Evolutionary conservation across 2,888 invertebrate genomes (phyloP), one percentile per base, ranked within the genome.

Genomic region (Rhodophaea formosa): DNA sequence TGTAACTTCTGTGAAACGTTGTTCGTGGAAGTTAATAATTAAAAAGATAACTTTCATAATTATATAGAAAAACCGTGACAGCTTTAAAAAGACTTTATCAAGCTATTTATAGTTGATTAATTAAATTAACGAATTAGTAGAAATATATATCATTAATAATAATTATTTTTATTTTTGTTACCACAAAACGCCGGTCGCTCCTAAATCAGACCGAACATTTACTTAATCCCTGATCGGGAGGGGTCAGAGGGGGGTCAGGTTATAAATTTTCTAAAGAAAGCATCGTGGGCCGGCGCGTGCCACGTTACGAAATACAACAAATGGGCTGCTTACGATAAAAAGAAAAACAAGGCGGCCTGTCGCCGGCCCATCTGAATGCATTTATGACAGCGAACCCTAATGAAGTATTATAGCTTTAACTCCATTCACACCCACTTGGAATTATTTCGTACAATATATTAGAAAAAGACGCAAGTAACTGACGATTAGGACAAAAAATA

Each of bases 231-330:
- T 59, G 69, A 66, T 68, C 65, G 67, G 63, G 70, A 68, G 74
- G 70, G 77, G 79, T 75, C 75, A 74, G 70, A 70, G 70, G 72
- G 72, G 70, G 74, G 68, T 67, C 71, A 72, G 69, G 72, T 79
- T 80, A 80, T 79, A 79, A 75, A 78, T 80, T 81, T 81, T 76
- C 71, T 75, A 79, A 82, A 86, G 86, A 85, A 86, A 86, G 82
- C 79, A 69, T 68, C 74, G 87, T 86, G 84, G 87, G 85, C 60
- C 39, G 74, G 78, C 87, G 77, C 86, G 86, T 84, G 87, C 84
- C 80, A 62, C 16, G 56, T 62, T 60, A 59, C 62, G 61, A 62
- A 61, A 60, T 53, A 52, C 51, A 58, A 57, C 60, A 61, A 62
- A 64, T 59, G 56, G 56, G 23, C 53, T 56, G 60, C 58, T 59